These are phyloP conservation scores for Hydractinia symbiolongicarpus DNA, from an alignment of 30 jellyfish, hydroid and myxozoan species.

Conservation along the genomic window DNA sequence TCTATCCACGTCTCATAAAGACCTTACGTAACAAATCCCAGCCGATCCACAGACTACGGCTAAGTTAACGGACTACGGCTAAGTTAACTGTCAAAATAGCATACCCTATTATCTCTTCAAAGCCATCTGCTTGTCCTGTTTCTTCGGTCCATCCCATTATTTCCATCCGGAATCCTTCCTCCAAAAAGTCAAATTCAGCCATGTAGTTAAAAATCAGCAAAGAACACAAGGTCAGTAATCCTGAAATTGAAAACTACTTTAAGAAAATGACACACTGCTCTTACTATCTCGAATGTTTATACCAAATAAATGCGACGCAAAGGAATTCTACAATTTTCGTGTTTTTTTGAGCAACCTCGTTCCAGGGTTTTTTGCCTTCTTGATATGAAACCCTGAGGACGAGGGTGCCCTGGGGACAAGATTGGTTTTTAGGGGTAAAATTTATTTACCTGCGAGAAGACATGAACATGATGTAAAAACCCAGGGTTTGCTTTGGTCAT, in stretches of 20 bases:
- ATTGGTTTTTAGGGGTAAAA: no score
- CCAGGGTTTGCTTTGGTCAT: not conserved
- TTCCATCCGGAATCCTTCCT: conserved; percentile 5
- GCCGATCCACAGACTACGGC: not conserved
- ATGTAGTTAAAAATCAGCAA: conserved; percentile 5
- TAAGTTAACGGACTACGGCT: not conserved
- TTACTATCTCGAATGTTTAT: no score
- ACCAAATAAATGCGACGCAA: no score
- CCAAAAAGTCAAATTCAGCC: conserved; percentile 8
- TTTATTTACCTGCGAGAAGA: not conserved
- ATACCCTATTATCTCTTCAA: conserved; percentile 6
- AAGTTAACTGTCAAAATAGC: not conserved
- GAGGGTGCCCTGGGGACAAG: no score
- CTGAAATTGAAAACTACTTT: not conserved
- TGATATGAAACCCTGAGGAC: no score
- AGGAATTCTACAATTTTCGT: no score
- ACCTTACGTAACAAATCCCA: not conserved
- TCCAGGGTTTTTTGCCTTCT: no score
- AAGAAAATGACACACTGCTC: not conserved
- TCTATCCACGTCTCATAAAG: not conserved
- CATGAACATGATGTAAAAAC: not conserved
- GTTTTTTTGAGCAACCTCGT: no score
- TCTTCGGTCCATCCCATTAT: conserved; percentile 27
- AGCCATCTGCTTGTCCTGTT: conserved; percentile 16
- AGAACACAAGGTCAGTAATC: not conserved